A percentile compares a stretch with the other conserved stretches of the same genome.
Conservation (phyloP, 2,113 vertebrate genomes). For the Pollimyrus isidori region DNA sequence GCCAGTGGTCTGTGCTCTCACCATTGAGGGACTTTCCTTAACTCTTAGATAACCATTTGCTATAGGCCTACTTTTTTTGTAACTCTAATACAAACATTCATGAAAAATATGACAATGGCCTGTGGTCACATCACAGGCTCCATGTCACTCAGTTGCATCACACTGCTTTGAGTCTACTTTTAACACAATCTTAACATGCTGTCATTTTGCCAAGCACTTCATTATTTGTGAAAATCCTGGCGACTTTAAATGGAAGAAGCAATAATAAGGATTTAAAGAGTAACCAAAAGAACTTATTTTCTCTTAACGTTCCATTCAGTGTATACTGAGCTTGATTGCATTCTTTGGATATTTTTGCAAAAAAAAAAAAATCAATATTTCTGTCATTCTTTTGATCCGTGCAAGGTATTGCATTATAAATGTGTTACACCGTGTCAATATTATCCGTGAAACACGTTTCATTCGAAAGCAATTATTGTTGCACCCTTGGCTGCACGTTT, state of each 20-base stretch:
- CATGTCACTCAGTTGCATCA: constrained; percentile 11
- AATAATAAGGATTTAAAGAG: neutral
- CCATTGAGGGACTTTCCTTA: neutral
- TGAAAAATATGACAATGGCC: neutral
- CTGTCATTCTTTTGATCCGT: neutral
- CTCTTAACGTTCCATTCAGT: neutral
- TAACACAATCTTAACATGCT: neutral
- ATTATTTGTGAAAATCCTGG: neutral
- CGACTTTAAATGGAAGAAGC: neutral
- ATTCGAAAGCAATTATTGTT: neutral
- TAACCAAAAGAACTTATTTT: neutral
- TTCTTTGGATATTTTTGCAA: neutral
- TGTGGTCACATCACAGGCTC: neutral
- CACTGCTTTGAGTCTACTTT: neutral
- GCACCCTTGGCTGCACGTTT: neutral
- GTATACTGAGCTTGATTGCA: neutral
- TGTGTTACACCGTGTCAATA: neutral
- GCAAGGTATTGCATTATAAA: neutral
- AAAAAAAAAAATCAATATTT: neutral
- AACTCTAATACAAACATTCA: neutral
- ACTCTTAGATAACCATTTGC: neutral
- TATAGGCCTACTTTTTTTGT: neutral
- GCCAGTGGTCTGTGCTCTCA: neutral
- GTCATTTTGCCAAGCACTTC: neutral
- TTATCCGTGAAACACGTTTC: neutral